Evolutionary conservation across 2,113 vertebrate species (phyloP).

Genomic region (Lethenteron camtschaticum): DNA sequence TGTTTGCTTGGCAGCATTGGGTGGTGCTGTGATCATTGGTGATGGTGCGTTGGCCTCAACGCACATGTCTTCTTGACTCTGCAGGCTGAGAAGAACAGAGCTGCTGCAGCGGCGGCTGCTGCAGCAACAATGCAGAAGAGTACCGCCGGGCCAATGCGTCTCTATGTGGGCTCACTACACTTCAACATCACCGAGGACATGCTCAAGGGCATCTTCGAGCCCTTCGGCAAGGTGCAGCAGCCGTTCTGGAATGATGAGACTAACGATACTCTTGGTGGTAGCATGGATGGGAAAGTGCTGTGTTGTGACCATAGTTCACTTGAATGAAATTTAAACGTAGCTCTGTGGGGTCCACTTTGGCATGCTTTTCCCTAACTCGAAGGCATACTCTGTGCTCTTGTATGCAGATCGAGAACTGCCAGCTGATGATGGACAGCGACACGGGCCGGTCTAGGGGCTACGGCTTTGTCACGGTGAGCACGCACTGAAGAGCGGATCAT

Average conservation of each 20-base stretch:
- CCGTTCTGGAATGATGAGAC: too few relatives aligned
- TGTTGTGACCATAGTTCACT: too few relatives aligned
- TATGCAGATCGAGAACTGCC: slow-evolving; percentile 21
- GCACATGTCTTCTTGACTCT: background rate
- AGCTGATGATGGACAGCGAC: slow-evolving; percentile 21
- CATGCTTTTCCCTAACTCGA: background rate
- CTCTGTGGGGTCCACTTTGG: too few relatives aligned
- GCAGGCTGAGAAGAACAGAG: slow-evolving; percentile 24
- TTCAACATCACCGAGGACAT: slow-evolving; percentile 25
- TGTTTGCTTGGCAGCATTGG: too few relatives aligned
- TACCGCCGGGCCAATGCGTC: slow-evolving; percentile 16
- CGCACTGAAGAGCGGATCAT: too few relatives aligned
- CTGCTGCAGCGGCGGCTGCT: slow-evolving; percentile 14
- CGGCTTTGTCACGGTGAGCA: slow-evolving; percentile 22
- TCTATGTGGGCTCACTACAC: slow-evolving; percentile 22
- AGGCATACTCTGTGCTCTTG: background rate
- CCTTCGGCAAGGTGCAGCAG: slow-evolving; percentile 21
- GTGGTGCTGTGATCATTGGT: too few relatives aligned
- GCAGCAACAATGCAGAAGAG: slow-evolving; percentile 20
- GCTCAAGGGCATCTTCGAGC: slow-evolving; percentile 25
- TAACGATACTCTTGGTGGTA: too few relatives aligned
- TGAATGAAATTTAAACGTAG: too few relatives aligned
- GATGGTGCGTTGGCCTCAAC: too few relatives aligned
- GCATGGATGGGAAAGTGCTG: too few relatives aligned
- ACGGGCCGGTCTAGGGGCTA: slow-evolving; percentile 24